These are phyloP conservation scores for Paratilapia polleni DNA, from an alignment of 2,113 vertebrate genomes.

Conservation along the genomic window DNA sequence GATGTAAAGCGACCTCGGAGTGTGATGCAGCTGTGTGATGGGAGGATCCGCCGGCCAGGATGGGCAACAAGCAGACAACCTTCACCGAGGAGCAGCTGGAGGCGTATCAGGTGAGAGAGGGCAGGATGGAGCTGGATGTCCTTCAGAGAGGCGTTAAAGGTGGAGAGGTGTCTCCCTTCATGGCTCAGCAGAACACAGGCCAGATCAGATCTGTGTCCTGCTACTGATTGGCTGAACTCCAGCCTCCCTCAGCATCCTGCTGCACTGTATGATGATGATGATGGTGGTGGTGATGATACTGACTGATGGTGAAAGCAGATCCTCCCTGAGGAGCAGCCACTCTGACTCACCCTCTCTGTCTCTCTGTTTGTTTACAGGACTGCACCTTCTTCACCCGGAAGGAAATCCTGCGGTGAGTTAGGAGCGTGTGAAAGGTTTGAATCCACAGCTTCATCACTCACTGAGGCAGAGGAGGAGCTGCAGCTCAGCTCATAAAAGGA, in stretches of 20 bases:
- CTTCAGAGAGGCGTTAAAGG: not conserved
- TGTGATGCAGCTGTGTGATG: constrained; percentile 85
- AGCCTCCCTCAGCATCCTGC: constrained; percentile 21
- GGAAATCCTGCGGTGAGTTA: constrained; percentile 93
- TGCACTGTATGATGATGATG: not conserved
- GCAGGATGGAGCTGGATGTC: not conserved
- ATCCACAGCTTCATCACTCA: not conserved
- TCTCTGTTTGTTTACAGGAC: constrained; percentile 82
- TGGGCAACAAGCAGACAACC: constrained; percentile 96
- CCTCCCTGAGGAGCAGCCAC: constrained; percentile 14
- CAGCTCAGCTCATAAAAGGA: not conserved
- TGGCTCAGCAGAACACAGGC: not conserved
- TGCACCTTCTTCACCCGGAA: constrained; percentile 96
- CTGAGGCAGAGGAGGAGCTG: not conserved
- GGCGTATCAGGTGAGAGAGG: constrained; percentile 86
- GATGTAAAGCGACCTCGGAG: constrained; percentile 30
- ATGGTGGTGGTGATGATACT: not conserved
- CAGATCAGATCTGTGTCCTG: not conserved
- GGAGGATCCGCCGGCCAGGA: constrained; percentile 81
- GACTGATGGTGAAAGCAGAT: constrained; percentile 37
- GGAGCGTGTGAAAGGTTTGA: not conserved
- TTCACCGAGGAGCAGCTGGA: constrained; percentile 96
- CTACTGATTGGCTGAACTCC: constrained; percentile 40
- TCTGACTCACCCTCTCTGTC: not conserved
- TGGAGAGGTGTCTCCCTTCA: not conserved